phyloP scores from a whole-genome alignment of 1,140 invertebrate genomes.

The Ptiloglossa arizonensis region DNA sequence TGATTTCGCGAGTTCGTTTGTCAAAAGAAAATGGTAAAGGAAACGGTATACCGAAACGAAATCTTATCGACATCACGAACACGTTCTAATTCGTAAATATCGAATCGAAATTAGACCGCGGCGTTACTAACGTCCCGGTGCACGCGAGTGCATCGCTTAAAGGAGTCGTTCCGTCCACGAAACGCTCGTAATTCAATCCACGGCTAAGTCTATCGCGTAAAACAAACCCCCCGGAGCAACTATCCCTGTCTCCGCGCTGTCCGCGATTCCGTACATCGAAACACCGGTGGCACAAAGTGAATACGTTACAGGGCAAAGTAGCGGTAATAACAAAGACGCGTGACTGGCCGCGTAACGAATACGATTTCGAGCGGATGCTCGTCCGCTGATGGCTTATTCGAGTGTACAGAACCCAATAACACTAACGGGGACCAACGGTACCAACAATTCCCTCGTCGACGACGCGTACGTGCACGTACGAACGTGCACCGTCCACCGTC shows the following conservation, averaged over 20 bases:
- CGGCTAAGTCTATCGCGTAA: not conserved
- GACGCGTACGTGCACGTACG: conserved; percentile 24
- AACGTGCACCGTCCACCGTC: not conserved
- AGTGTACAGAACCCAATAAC: conserved; percentile 43
- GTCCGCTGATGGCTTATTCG: conserved; percentile 39
- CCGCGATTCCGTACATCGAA: not conserved
- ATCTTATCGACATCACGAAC: no score
- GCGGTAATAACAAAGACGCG: conserved; percentile 29
- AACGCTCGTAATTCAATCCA: not conserved
- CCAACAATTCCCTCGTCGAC: conserved; percentile 40
- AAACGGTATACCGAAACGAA: no score
- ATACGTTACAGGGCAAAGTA: not conserved
- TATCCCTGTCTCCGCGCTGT: no score
- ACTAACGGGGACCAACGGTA: conserved; percentile 14
- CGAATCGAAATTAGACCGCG: not conserved
- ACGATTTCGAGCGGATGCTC: conserved; percentile 37
- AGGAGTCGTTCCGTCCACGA: not conserved
- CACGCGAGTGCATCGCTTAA: no score
- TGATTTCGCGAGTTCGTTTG: no score
- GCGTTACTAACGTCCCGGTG: no score
- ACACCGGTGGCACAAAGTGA: not conserved
- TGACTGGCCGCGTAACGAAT: conserved; percentile 32
- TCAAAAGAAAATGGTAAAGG: no score
- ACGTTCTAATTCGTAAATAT: not conserved
- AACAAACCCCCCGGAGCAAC: not conserved